phyloP scores from a whole-genome alignment of 2,888 invertebrate species.

The Ethmia dodecea region DNA sequence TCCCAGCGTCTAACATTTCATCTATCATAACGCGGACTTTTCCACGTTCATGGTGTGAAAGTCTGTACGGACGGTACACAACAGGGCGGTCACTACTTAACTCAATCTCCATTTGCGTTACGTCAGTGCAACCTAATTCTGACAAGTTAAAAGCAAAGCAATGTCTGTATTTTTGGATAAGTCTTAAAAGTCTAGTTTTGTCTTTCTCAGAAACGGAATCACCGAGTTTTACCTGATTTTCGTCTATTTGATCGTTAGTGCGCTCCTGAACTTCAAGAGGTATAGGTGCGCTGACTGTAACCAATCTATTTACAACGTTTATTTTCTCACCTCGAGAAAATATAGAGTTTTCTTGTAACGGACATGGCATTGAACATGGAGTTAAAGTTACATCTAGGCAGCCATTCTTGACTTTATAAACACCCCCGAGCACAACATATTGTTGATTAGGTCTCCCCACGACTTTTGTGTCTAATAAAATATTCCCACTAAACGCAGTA shows the following conservation, averaged over 20 bases:
- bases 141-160: slow-evolving; percentile 18
- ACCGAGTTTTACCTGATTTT: slow-evolving; percentile 3
- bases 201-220: not conserved
- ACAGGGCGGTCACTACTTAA: slow-evolving; percentile 17
- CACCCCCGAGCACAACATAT: slow-evolving; percentile 13
- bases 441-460: slow-evolving; percentile 15
- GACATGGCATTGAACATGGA: slow-evolving; percentile 8
- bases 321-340: slow-evolving; percentile 5
- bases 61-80: slow-evolving; percentile 22
- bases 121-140: slow-evolving; percentile 18
- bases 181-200: slow-evolving; percentile 6
- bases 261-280: not conserved
- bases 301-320: slow-evolving; percentile 1
- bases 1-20: slow-evolving; percentile 21
- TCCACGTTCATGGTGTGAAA: slow-evolving; percentile 19
- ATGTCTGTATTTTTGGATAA: slow-evolving; percentile 13
- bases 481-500: not conserved
- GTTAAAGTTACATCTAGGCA: slow-evolving; percentile 6
- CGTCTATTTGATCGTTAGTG: not conserved
- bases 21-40: slow-evolving; percentile 19
- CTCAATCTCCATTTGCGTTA: slow-evolving; percentile 18
- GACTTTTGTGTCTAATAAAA: slow-evolving; percentile 10
- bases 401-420: slow-evolving; percentile 11
- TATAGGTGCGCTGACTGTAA: not conserved
- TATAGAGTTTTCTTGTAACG: not conserved